A percentile compares a stretch with the other conserved stretches of the same genome.
Evolutionary conservation across 1,140 invertebrate genomes (phyloP).

Genomic region (Propsilocerus akamusi): DNA sequence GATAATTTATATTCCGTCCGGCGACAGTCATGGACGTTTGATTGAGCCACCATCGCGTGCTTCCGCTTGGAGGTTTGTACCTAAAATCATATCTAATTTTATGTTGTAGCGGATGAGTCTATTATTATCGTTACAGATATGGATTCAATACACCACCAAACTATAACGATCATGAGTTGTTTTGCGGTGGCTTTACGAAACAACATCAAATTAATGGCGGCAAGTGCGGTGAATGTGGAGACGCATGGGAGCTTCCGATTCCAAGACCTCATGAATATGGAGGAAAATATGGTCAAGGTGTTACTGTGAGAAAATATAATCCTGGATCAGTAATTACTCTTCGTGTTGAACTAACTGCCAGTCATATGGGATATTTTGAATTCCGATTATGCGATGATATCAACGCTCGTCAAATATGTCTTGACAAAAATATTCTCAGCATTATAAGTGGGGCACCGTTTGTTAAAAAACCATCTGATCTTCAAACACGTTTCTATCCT

Average conservation of each 20-base stretch:
- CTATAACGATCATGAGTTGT: constrained; percentile 80
- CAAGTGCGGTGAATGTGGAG: constrained; percentile 77
- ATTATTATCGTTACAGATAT: constrained; percentile 47
- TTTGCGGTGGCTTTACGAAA: constrained; percentile 68
- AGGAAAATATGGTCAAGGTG: constrained; percentile 59
- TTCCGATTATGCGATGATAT: constrained; percentile 57
- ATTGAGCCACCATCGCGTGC: constrained; percentile 71
- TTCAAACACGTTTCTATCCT: constrained; percentile 44
- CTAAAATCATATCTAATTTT: constrained; percentile 12
- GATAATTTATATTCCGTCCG: background rate
- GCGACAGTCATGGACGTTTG: constrained; percentile 49
- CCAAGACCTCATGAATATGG: constrained; percentile 68
- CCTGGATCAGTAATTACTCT: constrained; percentile 46
- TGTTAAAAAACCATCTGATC: constrained; percentile 17
- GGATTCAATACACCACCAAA: constrained; percentile 55
- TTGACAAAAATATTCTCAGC: constrained; percentile 49
- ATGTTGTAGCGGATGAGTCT: too few relatives aligned
- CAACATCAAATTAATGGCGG: constrained; percentile 52
- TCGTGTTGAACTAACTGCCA: constrained; percentile 57
- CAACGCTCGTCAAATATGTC: constrained; percentile 49
- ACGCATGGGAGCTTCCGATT: constrained; percentile 51
- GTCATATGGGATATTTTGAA: constrained; percentile 72
- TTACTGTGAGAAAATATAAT: constrained; percentile 59
- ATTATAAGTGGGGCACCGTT: constrained; percentile 27
- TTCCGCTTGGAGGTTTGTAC: constrained; percentile 57